A percentile compares a stretch with the other conserved stretches of the same genome.
Conservation (phyloP, 2,888 invertebrate species). For the Orchesella flavescens region DNA sequence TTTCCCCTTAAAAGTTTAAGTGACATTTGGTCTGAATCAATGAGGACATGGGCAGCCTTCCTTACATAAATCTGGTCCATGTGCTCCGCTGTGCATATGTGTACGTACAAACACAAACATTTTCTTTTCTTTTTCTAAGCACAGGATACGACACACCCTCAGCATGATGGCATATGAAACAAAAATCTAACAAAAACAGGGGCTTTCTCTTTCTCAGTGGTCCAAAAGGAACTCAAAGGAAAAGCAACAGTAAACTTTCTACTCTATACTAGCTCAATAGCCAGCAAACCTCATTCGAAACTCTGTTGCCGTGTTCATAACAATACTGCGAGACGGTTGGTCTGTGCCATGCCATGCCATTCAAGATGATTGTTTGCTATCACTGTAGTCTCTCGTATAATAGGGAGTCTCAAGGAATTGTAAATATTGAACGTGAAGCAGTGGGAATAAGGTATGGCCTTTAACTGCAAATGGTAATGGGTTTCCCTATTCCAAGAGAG, state of each 20-base stretch:
- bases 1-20: conserved; percentile 49
- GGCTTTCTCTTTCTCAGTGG: too few relatives aligned
- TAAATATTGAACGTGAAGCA: conserved; percentile 41
- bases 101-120: background rate
- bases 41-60: conserved; percentile 7
- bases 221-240: too few relatives aligned
- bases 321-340: too few relatives aligned
- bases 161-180: too few relatives aligned
- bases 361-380: conserved; percentile 38
- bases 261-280: background rate
- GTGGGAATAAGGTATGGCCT: conserved; percentile 15
- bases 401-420: conserved; percentile 24
- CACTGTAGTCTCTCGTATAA: background rate
- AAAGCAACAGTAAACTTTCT: background rate
- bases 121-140: background rate
- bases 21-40: conserved; percentile 52
- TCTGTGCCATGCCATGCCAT: background rate
- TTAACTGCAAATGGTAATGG: conserved; percentile 54
- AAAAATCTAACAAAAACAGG: too few relatives aligned
- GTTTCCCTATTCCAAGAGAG: background rate
- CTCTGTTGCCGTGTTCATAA: too few relatives aligned
- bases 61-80: conserved; percentile 15
- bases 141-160: background rate
- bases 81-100: background rate
- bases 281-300: too few relatives aligned